These are phyloP conservation scores for Synergus gifuensis DNA, from an alignment of 2,888 invertebrate genomes.

Conservation along the genomic window DNA sequence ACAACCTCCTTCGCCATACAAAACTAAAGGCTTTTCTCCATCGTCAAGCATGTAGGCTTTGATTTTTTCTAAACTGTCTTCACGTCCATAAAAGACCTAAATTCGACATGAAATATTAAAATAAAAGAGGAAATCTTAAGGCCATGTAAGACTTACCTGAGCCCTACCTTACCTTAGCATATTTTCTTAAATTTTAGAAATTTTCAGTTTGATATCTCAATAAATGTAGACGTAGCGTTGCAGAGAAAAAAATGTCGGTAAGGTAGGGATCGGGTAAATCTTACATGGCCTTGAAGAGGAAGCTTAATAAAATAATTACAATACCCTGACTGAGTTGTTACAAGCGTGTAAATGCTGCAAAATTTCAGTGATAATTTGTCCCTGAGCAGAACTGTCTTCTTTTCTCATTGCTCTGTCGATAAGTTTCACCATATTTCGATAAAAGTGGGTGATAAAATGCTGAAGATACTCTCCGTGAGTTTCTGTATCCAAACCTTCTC, in stretches of 20 bases:
- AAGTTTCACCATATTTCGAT: constrained; percentile 93
- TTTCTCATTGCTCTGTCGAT: constrained; percentile 97
- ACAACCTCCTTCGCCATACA: constrained; percentile 98
- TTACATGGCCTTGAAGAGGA: background rate
- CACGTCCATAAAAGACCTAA: constrained; percentile 94
- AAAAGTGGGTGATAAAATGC: constrained; percentile 96
- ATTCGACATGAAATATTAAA: background rate
- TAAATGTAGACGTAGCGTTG: no score
- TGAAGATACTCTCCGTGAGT: constrained; percentile 96
- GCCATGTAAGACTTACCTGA: no score
- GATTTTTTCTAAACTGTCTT: constrained; percentile 89
- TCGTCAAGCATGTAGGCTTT: constrained; percentile 90
- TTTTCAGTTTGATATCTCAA: no score
- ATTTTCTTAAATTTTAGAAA: no score
- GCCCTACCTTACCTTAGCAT: no score
- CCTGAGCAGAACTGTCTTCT: constrained; percentile 95
- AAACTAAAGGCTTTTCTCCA: constrained; percentile 92
- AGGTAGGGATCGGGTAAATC: no score
- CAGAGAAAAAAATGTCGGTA: no score
- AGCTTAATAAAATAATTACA: background rate
- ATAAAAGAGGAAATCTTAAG: background rate
- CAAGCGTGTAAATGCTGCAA: constrained; percentile 97
- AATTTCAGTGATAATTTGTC: constrained; percentile 95
- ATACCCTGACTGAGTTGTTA: constrained; percentile 92
- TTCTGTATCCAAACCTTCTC: constrained; percentile 94